Evolutionary conservation across 1,140 invertebrate species (phyloP), one percentile per base, ranked within the genome.

Genomic region (Heliconius melpomene): DNA sequence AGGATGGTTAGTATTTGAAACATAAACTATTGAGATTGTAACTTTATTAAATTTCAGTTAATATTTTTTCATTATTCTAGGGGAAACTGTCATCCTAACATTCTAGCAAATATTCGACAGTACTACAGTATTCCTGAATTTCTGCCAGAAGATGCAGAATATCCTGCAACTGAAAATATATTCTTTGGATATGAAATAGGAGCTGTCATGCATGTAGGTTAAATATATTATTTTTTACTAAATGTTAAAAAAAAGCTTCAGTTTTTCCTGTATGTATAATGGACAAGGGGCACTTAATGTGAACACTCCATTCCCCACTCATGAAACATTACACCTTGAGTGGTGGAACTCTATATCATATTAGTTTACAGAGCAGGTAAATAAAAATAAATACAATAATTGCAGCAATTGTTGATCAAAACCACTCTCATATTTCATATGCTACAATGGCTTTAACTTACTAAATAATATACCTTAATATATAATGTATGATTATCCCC

Each of bases 131-230:
- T 96, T 72, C 98, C 98, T 9, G 96, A 98, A 87, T 99, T 99
- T 94, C 94, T 99, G 77, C 98, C 98, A 2, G 95, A 96, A 40
- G 96, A 98, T 93, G 97, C 98, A n/a, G 98, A 99, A 94, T 96
- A 97, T 83, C 97, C 98, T 72, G 96, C 97, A 76, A 97, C 97
- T 72, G 98, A 99, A 95, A 99, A 98, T 95, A 97, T 99, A 83
- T 98, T 99, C 90, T 97, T 99, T 96, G 98, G 97, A 75, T 98
- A 98, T 86, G 97, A 98, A 85, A 97, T 98, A 90, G 98, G 98
- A 80, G 98, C 98, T 57, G 96, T 98, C 54, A 97, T 99, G 97
- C 98, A 99, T 95, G 98, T 99, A 95, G 96, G 96, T 96, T 82
- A 66, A 23, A 74, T 50, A 54, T 76, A 70, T 75, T 13, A 13